These are phyloP conservation scores for Pandemis heparana DNA, from an alignment of 2,888 invertebrate species.

Conservation along the genomic window DNA sequence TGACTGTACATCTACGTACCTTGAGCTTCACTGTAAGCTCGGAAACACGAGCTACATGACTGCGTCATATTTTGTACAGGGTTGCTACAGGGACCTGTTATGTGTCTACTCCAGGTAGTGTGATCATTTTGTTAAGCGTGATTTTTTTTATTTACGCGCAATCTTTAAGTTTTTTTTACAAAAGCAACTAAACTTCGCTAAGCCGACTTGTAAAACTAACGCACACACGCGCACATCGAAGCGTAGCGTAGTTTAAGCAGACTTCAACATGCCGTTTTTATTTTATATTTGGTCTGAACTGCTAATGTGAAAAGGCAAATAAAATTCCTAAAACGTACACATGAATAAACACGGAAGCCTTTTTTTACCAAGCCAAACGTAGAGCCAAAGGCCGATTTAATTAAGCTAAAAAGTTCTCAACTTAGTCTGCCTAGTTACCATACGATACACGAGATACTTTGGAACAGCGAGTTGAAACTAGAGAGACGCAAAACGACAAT, in stretches of 20 bases:
- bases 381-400: conserved; percentile 53
- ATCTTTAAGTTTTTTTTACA: too few species aligned
- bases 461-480: conserved; percentile 59
- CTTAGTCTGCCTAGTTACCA: conserved; percentile 54
- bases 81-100: background rate
- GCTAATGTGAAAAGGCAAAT: background rate
- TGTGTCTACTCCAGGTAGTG: too few species aligned
- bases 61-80: too few species aligned
- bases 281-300: background rate
- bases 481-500: conserved; percentile 67
- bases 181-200: too few species aligned
- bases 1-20: too few species aligned
- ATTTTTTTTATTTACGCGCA: too few species aligned
- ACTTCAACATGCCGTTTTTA: too few species aligned
- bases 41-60: too few species aligned
- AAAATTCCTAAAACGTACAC: background rate
- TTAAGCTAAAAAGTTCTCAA: conserved; percentile 61
- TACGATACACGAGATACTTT: conserved; percentile 49
- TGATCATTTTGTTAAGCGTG: too few species aligned
- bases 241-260: too few species aligned
- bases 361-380: conserved; percentile 3
- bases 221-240: background rate
- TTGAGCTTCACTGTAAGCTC: too few species aligned
- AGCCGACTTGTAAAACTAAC: too few species aligned
- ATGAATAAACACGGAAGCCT: background rate